Percentiles rank a stretch among this genome's conserved stretches.
Evolutionary conservation across 2,888 invertebrate species (phyloP).

Genomic region (Tachystola acroxantha): DNA sequence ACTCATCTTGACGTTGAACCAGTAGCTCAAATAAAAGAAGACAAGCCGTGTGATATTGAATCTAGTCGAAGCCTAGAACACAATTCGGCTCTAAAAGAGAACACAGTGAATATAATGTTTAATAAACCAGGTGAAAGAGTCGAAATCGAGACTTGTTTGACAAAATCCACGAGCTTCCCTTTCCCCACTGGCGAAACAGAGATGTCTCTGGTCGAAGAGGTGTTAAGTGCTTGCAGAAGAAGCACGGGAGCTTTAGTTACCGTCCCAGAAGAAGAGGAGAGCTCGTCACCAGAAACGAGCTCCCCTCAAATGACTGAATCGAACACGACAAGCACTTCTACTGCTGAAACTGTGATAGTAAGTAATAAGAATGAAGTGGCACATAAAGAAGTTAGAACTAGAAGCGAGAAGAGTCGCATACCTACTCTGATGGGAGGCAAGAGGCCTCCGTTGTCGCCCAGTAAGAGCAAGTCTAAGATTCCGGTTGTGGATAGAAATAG

Average conservation of each 20-base stretch:
- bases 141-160: constrained; percentile 42
- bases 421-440: constrained; percentile 71
- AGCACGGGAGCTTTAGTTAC: constrained; percentile 72
- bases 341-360: constrained; percentile 84
- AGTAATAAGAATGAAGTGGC: constrained; percentile 72
- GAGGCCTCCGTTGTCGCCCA: constrained; percentile 67
- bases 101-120: constrained; percentile 59
- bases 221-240: constrained; percentile 62
- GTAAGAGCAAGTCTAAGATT: constrained; percentile 56
- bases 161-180: constrained; percentile 61
- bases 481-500: constrained; percentile 52
- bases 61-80: constrained; percentile 53
- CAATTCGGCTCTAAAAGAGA: constrained; percentile 59
- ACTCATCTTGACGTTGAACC: constrained; percentile 38
- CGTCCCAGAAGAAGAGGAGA: constrained; percentile 81
- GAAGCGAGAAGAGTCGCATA: constrained; percentile 76
- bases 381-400: constrained; percentile 54
- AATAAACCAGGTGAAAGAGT: constrained; percentile 45
- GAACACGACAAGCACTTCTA: constrained; percentile 82
- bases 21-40: constrained; percentile 38
- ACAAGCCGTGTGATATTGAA: constrained; percentile 48
- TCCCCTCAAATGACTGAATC: constrained; percentile 82
- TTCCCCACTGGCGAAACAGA: constrained; percentile 50
- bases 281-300: constrained; percentile 66
- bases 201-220: constrained; percentile 65